These are phyloP conservation scores for Lacerta agilis DNA, from an alignment of 2,797 vertebrate species.

Conservation along the genomic window DNA sequence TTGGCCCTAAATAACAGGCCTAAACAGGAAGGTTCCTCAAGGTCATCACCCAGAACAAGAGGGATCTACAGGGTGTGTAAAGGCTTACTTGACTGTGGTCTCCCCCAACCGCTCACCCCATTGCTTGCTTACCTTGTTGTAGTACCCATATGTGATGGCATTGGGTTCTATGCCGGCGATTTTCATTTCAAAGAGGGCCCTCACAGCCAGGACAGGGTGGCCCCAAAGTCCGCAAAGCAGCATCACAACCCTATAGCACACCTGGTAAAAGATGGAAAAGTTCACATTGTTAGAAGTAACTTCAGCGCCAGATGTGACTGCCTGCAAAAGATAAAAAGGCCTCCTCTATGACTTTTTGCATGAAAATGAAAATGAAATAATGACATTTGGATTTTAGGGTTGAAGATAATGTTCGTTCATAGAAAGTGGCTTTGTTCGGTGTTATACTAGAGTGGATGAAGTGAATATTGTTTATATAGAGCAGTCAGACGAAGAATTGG, in stretches of 20 bases:
- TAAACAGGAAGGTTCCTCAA: neutral
- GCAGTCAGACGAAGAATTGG: too few relatives aligned
- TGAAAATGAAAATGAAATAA: too few relatives aligned
- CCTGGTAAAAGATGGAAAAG: conserved; percentile 76
- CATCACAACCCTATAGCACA: conserved; percentile 98
- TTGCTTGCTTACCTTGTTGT: conserved; percentile 82
- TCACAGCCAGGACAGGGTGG: conserved; percentile 94
- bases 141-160: conserved; percentile 96
- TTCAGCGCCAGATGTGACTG: neutral
- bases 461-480: too few relatives aligned
- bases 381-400: too few relatives aligned
- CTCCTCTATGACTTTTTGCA: too few relatives aligned
- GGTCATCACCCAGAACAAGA: neutral
- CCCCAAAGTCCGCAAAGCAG: conserved; percentile 95
- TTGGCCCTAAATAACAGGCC: neutral
- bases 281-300: neutral
- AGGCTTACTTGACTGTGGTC: neutral
- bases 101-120: neutral
- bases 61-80: neutral
- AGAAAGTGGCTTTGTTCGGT: too few relatives aligned
- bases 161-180: conserved; percentile 93
- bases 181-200: conserved; percentile 96
- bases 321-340: neutral
- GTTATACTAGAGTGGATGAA: too few relatives aligned
- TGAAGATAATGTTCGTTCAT: too few relatives aligned